phyloP scores from a whole-genome alignment of 2,797 vertebrate species.

The Pantherophis vulpinus region DNA sequence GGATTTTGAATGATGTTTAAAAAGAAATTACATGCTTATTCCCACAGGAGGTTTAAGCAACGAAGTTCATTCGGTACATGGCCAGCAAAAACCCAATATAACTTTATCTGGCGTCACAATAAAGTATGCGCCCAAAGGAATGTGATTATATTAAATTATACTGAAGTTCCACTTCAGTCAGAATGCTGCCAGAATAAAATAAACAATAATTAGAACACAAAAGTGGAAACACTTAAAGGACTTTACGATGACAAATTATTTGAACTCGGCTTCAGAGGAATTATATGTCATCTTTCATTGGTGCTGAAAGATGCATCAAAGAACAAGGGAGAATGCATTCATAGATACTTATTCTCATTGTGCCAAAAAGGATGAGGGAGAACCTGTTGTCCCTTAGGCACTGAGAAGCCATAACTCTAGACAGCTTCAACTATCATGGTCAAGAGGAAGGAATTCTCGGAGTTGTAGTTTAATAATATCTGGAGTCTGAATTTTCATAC shows the following conservation, averaged over 20 bases:
- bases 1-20: constrained; percentile 11
- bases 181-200: constrained; percentile 64
- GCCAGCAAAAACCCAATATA: constrained; percentile 5
- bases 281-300: constrained; percentile 45
- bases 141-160: constrained; percentile 49
- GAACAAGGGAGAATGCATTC: constrained; percentile 33
- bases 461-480: neutral
- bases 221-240: constrained; percentile 55
- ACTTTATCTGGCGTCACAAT: constrained; percentile 21
- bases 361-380: neutral
- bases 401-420: neutral
- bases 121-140: constrained; percentile 12
- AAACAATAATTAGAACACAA: constrained; percentile 55
- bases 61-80: constrained; percentile 20
- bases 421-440: neutral
- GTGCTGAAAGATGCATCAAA: constrained; percentile 57
- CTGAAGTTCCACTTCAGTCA: constrained; percentile 50
- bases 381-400: neutral
- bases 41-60: neutral
- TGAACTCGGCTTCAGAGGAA: constrained; percentile 63
- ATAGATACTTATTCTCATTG: neutral
- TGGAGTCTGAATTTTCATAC: neutral
- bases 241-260: constrained; percentile 63
- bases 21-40: constrained; percentile 16
- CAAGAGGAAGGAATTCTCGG: neutral